A percentile compares a stretch with the other conserved stretches of the same genome.
Conservation (phyloP, 2,888 invertebrate species). For the Elegia similella region DNA sequence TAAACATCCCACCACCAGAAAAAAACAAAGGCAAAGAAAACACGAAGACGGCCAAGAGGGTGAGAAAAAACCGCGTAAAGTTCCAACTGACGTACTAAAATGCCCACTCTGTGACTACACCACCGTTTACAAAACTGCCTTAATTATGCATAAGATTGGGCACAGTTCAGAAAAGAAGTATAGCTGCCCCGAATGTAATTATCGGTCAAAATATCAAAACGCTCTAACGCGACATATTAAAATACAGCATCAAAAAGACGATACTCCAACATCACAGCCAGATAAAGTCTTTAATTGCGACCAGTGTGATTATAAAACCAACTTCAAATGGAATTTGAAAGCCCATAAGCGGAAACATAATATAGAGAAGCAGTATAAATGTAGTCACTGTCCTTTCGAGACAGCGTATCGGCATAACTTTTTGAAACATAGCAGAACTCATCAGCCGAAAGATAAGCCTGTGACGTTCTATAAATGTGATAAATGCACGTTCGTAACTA, state of each 20-base stretch:
- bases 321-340: constrained; percentile 32
- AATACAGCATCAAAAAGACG: constrained; percentile 38
- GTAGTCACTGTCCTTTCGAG: constrained; percentile 36
- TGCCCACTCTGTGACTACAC: constrained; percentile 52
- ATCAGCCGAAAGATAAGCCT: constrained; percentile 28
- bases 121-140: constrained; percentile 46
- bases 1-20: neutral
- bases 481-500: constrained; percentile 55
- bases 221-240: constrained; percentile 47
- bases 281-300: constrained; percentile 31
- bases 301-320: constrained; percentile 38
- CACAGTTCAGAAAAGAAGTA: constrained; percentile 44
- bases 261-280: neutral
- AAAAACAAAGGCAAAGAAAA: neutral
- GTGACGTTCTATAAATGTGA: constrained; percentile 44
- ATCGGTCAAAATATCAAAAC: constrained; percentile 49
- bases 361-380: constrained; percentile 40
- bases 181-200: constrained; percentile 43
- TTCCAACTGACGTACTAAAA: constrained; percentile 27
- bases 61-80: constrained; percentile 17
- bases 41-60: constrained; percentile 18
- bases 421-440: constrained; percentile 41
- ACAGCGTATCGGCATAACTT: constrained; percentile 44
- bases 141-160: constrained; percentile 42
- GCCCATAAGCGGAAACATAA: constrained; percentile 32